Evolutionary conservation across 2,797 vertebrate genomes (phyloP).

Genomic region (Neopelma chrysocephalum): DNA sequence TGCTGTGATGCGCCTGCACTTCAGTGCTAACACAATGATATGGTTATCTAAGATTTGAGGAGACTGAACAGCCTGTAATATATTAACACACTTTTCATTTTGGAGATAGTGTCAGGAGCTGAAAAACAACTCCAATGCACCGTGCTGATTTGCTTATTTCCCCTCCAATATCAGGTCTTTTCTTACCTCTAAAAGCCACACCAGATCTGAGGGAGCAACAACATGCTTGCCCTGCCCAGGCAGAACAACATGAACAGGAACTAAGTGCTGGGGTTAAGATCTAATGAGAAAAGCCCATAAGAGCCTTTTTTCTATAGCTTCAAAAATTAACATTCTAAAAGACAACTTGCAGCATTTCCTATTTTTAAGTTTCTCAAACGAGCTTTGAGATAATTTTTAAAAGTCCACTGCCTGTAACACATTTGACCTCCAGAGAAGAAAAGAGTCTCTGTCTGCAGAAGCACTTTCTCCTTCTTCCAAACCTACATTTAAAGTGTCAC

Average conservation of each 20-base stretch:
- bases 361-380: conserved; percentile 32
- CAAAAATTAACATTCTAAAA: conserved; percentile 7
- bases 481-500: neutral
- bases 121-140: neutral
- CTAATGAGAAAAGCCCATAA: neutral
- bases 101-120: conserved; percentile 11
- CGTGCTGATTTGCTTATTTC: neutral
- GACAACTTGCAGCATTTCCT: neutral
- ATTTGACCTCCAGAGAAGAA: neutral
- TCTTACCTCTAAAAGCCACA: neutral
- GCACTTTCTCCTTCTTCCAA: neutral
- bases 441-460: neutral
- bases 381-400: neutral
- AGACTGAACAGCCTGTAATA: neutral
- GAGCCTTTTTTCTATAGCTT: neutral
- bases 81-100: conserved; percentile 40
- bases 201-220: neutral
- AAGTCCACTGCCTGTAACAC: neutral
- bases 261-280: neutral
- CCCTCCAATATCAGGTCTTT: neutral
- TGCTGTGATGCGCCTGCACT: neutral
- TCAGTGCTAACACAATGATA: neutral
- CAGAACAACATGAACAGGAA: neutral
- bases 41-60: neutral
- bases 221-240: neutral